Base-by-base conservation (phyloP, 2,797 vertebrate genomes). In the Microctenopoma steveboyesi region DNA sequence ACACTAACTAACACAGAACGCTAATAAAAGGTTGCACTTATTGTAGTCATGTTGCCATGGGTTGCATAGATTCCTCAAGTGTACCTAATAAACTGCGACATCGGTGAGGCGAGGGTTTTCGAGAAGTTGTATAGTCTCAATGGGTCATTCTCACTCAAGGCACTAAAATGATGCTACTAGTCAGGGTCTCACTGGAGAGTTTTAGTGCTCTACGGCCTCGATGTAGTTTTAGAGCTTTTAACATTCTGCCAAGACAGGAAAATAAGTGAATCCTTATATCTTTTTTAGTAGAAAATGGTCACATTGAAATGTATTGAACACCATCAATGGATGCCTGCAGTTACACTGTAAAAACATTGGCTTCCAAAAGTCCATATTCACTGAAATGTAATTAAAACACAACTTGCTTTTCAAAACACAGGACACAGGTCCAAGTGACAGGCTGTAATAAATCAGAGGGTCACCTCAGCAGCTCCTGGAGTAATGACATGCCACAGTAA, bases 401-500 rank as follows among this genome's bases (percentile, higher is more conserved):
- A 75, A 79, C 71, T 56, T 63, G 57, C 60, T 69, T 57, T 40
- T 57, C 63, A 63, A 51, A 80, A 81, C 50, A 60, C 81, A 56
- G 59, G 62, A 22, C 76, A 78, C 84, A 52, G 71, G 72, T 83
- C 73, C 46, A 27, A 55, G 61, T 68, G 91, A 88, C 86, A 86
- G 88, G 70, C 71, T 76, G 81, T 73, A 81, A 91, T 93, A 90
- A 92, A 93, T 93, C 90, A 93, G 78, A 85, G 76, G 87, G 92
- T 92, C 86, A 76, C 89, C 85, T 78, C 84, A 14, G 81, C 85
- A 65, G 83, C 85, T 86, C 87, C 75, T 66, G 52, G 78, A 89
- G 86, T 92, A 92, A 93, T 92, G 91, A 90, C 90, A 89, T 86
- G 86, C 82, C 91, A 86, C 84, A 52, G 88, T 92, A 90, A 91